Evolutionary conservation across 2,113 vertebrate genomes (phyloP).

Genomic region (Nestor notabilis): DNA sequence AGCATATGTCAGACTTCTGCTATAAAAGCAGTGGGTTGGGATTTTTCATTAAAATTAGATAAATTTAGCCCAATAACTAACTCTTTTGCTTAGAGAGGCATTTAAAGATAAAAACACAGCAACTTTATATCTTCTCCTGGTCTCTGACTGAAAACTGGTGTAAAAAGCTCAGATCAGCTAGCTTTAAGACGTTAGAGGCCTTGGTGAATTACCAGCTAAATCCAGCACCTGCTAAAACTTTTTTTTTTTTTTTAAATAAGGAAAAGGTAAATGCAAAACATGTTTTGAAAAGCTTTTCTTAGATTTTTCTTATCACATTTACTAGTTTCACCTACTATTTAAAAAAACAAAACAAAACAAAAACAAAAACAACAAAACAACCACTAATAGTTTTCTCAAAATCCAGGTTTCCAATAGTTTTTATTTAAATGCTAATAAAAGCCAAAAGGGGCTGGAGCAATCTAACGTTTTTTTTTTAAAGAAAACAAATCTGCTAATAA

Average conservation of each 20-base stretch:
- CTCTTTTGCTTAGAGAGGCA: neutral
- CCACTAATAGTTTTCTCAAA: neutral
- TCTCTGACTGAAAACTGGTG: neutral
- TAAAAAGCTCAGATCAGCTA: neutral
- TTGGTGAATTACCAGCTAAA: neutral
- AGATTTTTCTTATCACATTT: neutral
- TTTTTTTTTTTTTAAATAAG: neutral
- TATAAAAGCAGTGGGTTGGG: neutral
- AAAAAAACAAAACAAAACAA: neutral
- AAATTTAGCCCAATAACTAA: neutral
- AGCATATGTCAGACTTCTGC: neutral
- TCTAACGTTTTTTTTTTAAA: neutral
- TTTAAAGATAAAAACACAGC: neutral
- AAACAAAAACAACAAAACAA: no score
- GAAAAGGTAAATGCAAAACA: neutral
- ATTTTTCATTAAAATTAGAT: neutral
- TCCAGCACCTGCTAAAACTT: neutral
- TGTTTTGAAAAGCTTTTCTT: neutral
- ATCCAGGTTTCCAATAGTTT: neutral
- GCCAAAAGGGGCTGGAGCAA: neutral
- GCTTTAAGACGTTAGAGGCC: neutral
- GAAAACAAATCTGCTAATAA: neutral
- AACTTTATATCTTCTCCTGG: neutral
- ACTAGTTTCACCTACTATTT: neutral
- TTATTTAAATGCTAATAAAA: neutral